Percentiles rank a stretch among this genome's conserved stretches.
These are phyloP conservation scores for Pleuronectes platessa DNA, from an alignment of 2,113 vertebrate genomes.

Conservation along the genomic window DNA sequence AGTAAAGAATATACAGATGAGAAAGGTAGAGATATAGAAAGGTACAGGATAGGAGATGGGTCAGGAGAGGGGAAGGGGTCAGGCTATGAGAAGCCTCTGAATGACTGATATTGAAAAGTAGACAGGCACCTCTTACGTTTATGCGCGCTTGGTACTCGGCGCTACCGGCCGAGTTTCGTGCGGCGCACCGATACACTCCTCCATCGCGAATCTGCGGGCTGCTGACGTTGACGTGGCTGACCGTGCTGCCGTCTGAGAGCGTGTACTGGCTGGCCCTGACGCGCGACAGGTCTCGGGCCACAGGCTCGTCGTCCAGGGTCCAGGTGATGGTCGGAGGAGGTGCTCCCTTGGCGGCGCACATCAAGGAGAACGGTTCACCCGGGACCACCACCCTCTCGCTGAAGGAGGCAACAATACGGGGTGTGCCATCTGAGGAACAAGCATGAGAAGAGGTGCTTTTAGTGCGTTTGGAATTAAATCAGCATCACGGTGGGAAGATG, in stretches of 20 bases:
- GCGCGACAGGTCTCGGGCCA: conserved; percentile 87
- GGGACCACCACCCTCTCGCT: conserved; percentile 98
- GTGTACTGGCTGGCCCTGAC: conserved; percentile 96
- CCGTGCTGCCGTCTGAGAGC: conserved; percentile 93
- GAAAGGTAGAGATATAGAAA: conserved; percentile 52
- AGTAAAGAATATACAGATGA: background rate
- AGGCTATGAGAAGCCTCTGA: conserved; percentile 83
- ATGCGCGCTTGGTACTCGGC: conserved; percentile 99
- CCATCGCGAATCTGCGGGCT: conserved; percentile 96
- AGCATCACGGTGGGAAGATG: background rate
- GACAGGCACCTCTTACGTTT: conserved; percentile 99
- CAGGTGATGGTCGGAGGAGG: conserved; percentile 96
- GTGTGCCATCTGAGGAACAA: conserved; percentile 89
- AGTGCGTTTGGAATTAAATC: background rate
- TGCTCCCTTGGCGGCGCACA: conserved; percentile 96
- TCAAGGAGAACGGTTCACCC: conserved; percentile 95
- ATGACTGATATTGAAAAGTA: conserved; percentile 99
- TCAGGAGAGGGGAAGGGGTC: conserved; percentile 61
- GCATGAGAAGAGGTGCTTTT: background rate
- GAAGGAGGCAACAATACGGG: conserved; percentile 96
- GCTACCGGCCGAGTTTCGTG: conserved; percentile 98
- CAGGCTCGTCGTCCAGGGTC: conserved; percentile 96
- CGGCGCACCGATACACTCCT: conserved; percentile 98
- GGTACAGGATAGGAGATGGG: conserved; percentile 54
- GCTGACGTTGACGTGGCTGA: conserved; percentile 96